phyloP scores from a whole-genome alignment of 2,888 invertebrate genomes.

The Platycheirus rosarum region DNA sequence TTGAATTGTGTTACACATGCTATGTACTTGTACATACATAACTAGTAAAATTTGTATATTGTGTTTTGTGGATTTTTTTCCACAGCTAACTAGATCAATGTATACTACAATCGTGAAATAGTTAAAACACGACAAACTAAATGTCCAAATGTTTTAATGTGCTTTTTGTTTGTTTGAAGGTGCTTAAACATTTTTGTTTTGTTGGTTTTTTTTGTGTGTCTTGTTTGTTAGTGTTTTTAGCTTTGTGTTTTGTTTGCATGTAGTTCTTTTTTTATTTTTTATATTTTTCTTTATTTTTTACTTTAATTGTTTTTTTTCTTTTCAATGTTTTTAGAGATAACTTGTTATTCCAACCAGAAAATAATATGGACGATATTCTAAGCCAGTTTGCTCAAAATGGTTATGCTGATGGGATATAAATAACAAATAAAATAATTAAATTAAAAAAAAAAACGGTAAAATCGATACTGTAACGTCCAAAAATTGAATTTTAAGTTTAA shows the following conservation, averaged over 20 bases:
- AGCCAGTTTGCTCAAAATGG: slow-evolving; percentile 53
- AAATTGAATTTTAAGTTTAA: slow-evolving; percentile 55
- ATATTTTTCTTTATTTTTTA: slow-evolving; percentile 38
- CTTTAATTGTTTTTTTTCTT: slow-evolving; percentile 41
- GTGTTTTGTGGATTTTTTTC: slow-evolving; percentile 16
- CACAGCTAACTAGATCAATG: slow-evolving; percentile 5
- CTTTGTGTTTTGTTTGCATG: slow-evolving; percentile 42
- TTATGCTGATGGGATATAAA: slow-evolving; percentile 52
- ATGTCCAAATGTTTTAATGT: slow-evolving; percentile 47
- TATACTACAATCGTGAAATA: not conserved
- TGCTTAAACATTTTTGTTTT: slow-evolving; percentile 2
- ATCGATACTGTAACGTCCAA: slow-evolving; percentile 62
- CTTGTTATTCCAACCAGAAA: slow-evolving; percentile 48
- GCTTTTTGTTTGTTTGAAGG: slow-evolving; percentile 25
- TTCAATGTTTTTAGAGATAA: slow-evolving; percentile 50
- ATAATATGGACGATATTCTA: slow-evolving; percentile 62
- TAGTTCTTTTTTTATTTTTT: slow-evolving; percentile 11
- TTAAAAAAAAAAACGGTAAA: slow-evolving; percentile 8
- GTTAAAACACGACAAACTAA: not conserved
- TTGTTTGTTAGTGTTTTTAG: slow-evolving; percentile 46
- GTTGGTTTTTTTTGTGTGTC: not conserved
- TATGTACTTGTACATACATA: not conserved
- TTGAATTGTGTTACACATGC: slow-evolving; percentile 1
- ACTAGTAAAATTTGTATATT: not conserved
- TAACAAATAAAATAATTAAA: slow-evolving; percentile 14